phyloP scores from a whole-genome alignment of 2,113 vertebrate species.

The Chionis minor region DNA sequence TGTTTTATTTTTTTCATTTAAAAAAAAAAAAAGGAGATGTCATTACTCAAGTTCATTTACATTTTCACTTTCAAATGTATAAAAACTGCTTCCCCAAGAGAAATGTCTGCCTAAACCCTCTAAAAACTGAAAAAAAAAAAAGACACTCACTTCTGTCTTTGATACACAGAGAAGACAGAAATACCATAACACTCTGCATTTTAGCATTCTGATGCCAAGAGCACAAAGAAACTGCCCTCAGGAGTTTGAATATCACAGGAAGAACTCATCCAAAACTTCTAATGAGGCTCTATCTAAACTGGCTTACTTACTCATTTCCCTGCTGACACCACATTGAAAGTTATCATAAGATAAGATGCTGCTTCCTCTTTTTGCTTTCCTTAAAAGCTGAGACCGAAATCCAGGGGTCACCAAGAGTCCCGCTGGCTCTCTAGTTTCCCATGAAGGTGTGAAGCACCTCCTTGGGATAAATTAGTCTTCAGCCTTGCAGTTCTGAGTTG shows the following conservation, averaged over 20 bases:
- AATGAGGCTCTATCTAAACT: background rate
- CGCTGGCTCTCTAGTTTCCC: background rate
- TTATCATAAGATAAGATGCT: background rate
- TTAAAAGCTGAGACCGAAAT: background rate
- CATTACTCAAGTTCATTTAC: background rate
- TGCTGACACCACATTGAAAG: background rate
- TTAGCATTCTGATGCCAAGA: background rate
- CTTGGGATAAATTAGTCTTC: accelerated
- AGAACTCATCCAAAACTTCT: background rate
- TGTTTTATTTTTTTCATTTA: background rate
- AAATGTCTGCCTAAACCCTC: background rate
- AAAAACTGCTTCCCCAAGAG: background rate
- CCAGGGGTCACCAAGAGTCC: background rate
- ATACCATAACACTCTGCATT: background rate
- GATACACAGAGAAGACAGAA: background rate
- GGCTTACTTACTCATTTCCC: background rate
- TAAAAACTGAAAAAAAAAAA: background rate
- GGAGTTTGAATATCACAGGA: background rate
- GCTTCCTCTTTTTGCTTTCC: background rate
- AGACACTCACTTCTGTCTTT: background rate
- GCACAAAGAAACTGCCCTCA: background rate
- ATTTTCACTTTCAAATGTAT: background rate
- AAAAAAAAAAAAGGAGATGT: background rate
- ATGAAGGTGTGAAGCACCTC: background rate
- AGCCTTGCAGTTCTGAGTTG: background rate